Evolutionary conservation across 2,113 vertebrate genomes (phyloP), one percentile per base, ranked within the genome.

Genomic region (Amazona guildingii): DNA sequence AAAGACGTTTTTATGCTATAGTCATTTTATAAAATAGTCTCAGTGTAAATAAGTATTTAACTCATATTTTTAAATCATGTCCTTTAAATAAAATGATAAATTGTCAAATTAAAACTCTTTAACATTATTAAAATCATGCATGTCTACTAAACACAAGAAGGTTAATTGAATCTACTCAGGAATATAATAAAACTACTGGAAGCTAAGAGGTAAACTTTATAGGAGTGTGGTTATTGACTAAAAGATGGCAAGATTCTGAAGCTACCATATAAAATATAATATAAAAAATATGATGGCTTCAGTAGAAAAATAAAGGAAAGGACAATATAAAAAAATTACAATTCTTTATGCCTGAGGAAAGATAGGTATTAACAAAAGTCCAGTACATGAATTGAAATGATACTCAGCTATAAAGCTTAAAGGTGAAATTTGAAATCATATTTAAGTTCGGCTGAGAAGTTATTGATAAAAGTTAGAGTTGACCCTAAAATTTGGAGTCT

Each of bases 51-150:
- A 17, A 74, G 6, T 12, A 69, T 48, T 20, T 16, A 69, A 63
- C 1, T 0, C 1, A 1, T 51, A 64, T 61, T 91, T 90, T 63
- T 19, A 83, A 68, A 44, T 49, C 6, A 16, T 1, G 0, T 43
- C 7, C 4, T 19, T 33, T 46, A 52, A 77, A 70, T 27, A 57
- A 92, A 95, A 78, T 68, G 18, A 82, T 27, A 86, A 92, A 81
- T 17, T 72, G 1, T 4, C 49, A 59, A 90, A 67, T 4, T 4
- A 44, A 70, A 83, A 18, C 2, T 74, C 9, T 66, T 81, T 59
- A 9, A 21, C 19, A 51, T 44, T 61, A 43, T 39, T 51, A 68
- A 78, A 83, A 83, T 5, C 10, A 6, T 24, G 1, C 2, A 33
- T 17, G 7, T 23, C 21, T 70, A 18, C 25, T 75, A 21, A 49